These are phyloP conservation scores for Drosophila nr. perissopoda DNA, from an alignment of 2,888 invertebrate species.

Conservation along the genomic window DNA sequence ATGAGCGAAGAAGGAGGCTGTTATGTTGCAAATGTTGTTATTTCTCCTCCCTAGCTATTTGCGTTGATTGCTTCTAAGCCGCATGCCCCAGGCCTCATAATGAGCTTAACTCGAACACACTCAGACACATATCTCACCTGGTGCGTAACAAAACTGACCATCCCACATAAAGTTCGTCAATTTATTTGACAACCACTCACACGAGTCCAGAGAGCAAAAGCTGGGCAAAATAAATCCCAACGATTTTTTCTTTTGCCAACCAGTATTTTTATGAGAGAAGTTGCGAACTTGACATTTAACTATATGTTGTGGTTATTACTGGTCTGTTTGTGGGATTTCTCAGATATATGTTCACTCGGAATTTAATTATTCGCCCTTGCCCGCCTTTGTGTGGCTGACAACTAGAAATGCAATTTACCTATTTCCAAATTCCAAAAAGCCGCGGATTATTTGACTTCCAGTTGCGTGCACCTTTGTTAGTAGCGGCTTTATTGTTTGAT, in stretches of 20 bases:
- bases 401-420: constrained; percentile 54
- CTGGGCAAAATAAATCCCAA: constrained; percentile 17
- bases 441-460: constrained; percentile 27
- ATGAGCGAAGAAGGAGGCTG: not conserved
- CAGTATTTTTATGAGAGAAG: constrained; percentile 19
- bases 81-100: constrained; percentile 55
- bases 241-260: constrained; percentile 8
- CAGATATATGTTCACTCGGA: constrained; percentile 34
- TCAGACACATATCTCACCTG: constrained; percentile 22
- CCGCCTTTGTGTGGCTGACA: constrained; percentile 19
- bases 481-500: constrained; percentile 10
- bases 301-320: constrained; percentile 28
- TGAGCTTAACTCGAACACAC: constrained; percentile 63
- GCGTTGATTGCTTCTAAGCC: constrained; percentile 57
- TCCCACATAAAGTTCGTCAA: constrained; percentile 25
- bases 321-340: constrained; percentile 52
- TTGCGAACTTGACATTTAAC: constrained; percentile 36
- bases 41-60: constrained; percentile 30
- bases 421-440: constrained; percentile 24
- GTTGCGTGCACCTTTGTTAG: constrained; percentile 25
- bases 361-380: constrained; percentile 68
- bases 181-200: constrained; percentile 9
- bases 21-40: constrained; percentile 1
- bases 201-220: constrained; percentile 5
- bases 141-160: constrained; percentile 4